Evolutionary conservation across 30 jellyfish, hydroid and myxozoan species (phyloP).

Genomic region (Turritopsis dohrnii): DNA sequence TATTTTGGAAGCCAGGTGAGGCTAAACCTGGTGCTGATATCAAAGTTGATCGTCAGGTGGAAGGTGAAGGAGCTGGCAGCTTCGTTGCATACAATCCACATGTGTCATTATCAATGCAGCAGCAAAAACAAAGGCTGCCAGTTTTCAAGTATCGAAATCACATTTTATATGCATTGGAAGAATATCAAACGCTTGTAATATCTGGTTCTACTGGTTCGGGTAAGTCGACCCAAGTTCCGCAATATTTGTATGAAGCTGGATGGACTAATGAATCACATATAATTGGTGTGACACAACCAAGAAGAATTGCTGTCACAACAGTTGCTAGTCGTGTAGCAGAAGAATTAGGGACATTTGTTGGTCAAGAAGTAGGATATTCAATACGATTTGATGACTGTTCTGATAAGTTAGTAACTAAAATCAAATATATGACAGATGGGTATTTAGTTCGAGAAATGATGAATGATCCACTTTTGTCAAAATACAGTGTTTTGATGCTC

Average conservation of each 20-base stretch:
- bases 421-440: constrained; percentile 97
- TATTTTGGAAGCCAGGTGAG: constrained; percentile 58
- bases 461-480: constrained; percentile 87
- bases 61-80: constrained; percentile 93
- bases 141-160: constrained; percentile 84
- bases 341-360: constrained; percentile 86
- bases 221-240: constrained; percentile 88
- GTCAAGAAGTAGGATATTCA: constrained; percentile 85
- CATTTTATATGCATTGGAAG: constrained; percentile 69
- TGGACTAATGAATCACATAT: constrained; percentile 74
- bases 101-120: constrained; percentile 72
- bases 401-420: constrained; percentile 67
- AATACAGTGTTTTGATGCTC: constrained; percentile 75
- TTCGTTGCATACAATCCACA: constrained; percentile 73
- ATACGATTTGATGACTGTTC: constrained; percentile 85
- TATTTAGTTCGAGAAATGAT: constrained; percentile 92
- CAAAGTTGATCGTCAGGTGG: constrained; percentile 60
- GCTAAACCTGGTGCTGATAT: constrained; percentile 72
- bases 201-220: constrained; percentile 99
- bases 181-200: constrained; percentile 81
- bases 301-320: constrained; percentile 92
- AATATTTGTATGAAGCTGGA: constrained; percentile 88
- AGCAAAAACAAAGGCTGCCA: constrained; percentile 92
- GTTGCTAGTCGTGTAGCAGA: constrained; percentile 96
- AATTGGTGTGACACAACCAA: constrained; percentile 95